Evolutionary conservation across 2,113 vertebrate species (phyloP), one percentile per base, ranked within the genome.

Genomic region (Mellivora capensis): DNA sequence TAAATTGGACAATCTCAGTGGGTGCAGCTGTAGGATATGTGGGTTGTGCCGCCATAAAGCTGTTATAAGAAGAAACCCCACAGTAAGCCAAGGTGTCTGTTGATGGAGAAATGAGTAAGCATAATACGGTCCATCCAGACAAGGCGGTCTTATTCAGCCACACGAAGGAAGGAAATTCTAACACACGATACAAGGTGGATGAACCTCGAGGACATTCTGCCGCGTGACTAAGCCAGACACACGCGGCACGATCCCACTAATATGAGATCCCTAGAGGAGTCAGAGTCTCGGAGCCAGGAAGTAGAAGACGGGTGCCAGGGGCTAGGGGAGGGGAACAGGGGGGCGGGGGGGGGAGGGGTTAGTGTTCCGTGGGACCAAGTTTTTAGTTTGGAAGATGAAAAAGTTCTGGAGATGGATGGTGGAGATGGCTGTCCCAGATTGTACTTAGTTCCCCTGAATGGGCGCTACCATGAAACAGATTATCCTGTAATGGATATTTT

Each of bases 91-190:
- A 83, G 69, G 67, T 83, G 13, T 12, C 42, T 27, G 29, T 21
- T 17, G 31, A 37, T 52, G 31, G 59, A 23, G 64, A 10, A 57
- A 39, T 25, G 37, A 20, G 47, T n/a, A 49, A 57, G 47, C 67
- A 11, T 72, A 72, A 15, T 17, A 44, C 0, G 21, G 15, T 17
- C 11, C 18, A 37, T 59, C 77, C 7, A 27, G 3, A 47, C 90
- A 69, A 12, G 42, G 57, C 2, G 37, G 25, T 67, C 39, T 21
- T 31, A 54, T 8, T 74, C 47, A 59, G 72, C 74, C 52, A 52
- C 72, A 52, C n/a, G 49, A n/a, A 61, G 61, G 74, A 81, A 95
- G 82, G 82, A 81, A n/a, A 87, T 42, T 52, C 62, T 17, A 62
- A 80, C 82, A 61, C 61, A 3, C 5, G 62, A n/a, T 4, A 17